These are phyloP conservation scores for Podarcis muralis DNA, from an alignment of 2,113 vertebrate species.

Conservation along the genomic window DNA sequence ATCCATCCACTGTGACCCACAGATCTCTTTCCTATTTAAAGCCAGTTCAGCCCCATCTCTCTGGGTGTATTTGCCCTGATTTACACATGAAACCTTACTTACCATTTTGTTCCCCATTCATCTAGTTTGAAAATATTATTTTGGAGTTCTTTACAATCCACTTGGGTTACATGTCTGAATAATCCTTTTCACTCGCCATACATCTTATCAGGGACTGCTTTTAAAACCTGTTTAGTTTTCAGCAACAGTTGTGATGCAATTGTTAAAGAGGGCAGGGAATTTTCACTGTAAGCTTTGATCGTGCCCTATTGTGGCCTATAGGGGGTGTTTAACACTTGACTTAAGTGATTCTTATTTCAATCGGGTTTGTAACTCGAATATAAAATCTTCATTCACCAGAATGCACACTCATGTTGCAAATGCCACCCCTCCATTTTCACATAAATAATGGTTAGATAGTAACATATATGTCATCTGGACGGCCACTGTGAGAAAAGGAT, in stretches of 20 bases:
- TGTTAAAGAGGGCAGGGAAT: not conserved
- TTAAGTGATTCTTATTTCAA: not conserved
- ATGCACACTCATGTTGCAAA: not conserved
- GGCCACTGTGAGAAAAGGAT: too few species aligned
- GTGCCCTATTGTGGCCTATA: not conserved
- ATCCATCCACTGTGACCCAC: not conserved
- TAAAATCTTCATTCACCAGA: not conserved
- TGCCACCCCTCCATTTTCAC: not conserved
- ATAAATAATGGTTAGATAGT: not conserved
- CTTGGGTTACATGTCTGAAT: not conserved
- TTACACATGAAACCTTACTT: not conserved
- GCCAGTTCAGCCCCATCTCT: not conserved
- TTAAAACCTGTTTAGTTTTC: not conserved
- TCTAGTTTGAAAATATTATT: not conserved
- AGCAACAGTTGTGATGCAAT: not conserved
- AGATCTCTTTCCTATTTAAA: not conserved
- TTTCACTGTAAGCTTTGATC: not conserved
- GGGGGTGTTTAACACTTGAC: not conserved
- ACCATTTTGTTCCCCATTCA: not conserved
- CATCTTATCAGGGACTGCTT: not conserved
- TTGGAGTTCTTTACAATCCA: not conserved
- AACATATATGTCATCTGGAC: not conserved
- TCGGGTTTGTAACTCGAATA: not conserved
- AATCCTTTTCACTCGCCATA: too few species aligned
- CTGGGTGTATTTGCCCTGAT: too few species aligned